A percentile compares a stretch with the other conserved stretches of the same genome.
Evolutionary conservation across 2,797 vertebrate species (phyloP).

Genomic region (Enteromius unitaeniatus): DNA sequence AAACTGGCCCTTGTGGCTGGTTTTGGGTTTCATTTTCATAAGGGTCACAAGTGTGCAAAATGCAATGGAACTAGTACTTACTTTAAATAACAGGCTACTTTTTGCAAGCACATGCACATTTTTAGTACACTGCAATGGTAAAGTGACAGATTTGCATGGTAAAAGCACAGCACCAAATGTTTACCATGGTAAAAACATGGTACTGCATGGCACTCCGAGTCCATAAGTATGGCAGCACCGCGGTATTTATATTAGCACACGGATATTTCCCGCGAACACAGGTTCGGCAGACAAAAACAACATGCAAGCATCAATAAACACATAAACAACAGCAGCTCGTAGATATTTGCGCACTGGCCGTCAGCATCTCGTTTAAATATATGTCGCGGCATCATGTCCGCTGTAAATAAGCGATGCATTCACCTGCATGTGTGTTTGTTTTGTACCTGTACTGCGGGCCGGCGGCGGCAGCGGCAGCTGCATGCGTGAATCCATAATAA

Average conservation of each 20-base stretch:
- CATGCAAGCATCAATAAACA: background rate
- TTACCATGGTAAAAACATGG: conserved; percentile 10
- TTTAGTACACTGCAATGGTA: background rate
- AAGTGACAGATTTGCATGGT: background rate
- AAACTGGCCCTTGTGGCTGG: too few relatives aligned
- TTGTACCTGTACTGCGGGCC: conserved; percentile 82
- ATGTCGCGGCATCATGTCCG: background rate
- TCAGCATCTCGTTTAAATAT: too few relatives aligned
- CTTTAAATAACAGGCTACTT: background rate
- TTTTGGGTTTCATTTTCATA: background rate
- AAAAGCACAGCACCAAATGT: background rate
- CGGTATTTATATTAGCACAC: background rate
- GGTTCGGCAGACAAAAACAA: background rate
- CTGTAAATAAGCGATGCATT: background rate
- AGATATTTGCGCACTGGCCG: background rate
- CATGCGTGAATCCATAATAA: conserved; percentile 79
- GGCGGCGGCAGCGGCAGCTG: conserved; percentile 71
- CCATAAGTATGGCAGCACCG: background rate
- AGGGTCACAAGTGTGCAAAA: background rate
- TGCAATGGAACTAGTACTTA: background rate
- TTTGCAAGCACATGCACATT: too few relatives aligned
- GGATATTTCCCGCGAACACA: background rate
- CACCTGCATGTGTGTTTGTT: background rate
- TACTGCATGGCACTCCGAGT: background rate
- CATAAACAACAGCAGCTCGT: background rate